Evolutionary conservation across 1,140 invertebrate species (phyloP).

Genomic region (Drosophila kurseongensis): DNA sequence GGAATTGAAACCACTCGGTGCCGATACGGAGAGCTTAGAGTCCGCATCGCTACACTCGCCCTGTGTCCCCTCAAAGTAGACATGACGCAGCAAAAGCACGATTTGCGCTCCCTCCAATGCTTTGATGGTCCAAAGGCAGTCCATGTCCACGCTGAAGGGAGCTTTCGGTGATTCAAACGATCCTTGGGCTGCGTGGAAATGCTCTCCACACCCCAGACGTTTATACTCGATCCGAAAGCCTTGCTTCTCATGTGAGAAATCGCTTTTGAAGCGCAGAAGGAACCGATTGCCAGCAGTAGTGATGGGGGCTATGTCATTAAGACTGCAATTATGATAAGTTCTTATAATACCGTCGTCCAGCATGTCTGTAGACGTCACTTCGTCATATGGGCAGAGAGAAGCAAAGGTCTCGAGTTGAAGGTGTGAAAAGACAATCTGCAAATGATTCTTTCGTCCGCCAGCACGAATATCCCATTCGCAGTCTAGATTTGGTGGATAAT

Average conservation of each 20-base stretch:
- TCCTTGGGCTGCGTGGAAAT: constrained; percentile 32
- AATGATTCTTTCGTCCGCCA: constrained; percentile 87
- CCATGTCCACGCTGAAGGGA: constrained; percentile 88
- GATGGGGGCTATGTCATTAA: constrained; percentile 9
- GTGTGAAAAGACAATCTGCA: constrained; percentile 91
- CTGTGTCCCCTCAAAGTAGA: constrained; percentile 86
- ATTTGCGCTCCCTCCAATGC: constrained; percentile 87
- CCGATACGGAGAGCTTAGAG: constrained; percentile 18
- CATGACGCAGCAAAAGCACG: constrained; percentile 84
- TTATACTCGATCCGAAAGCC: constrained; percentile 86
- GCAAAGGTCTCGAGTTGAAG: constrained; percentile 87
- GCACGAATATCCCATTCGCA: constrained; percentile 92
- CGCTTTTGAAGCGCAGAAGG: constrained; percentile 86
- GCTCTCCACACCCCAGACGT: constrained; percentile 83
- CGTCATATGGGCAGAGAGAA: constrained; percentile 85
- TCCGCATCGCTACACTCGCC: constrained; percentile 47
- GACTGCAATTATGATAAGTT: constrained; percentile 85
- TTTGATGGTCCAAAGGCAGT: constrained; percentile 91
- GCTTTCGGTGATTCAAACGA: constrained; percentile 61
- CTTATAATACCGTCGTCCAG: constrained; percentile 46
- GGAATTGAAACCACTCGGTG: constrained; percentile 30
- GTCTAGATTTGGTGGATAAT: constrained; percentile 86
- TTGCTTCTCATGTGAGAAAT: constrained; percentile 63
- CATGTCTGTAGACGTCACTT: constrained; percentile 85
- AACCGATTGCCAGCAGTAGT: constrained; percentile 67